Base-by-base conservation (phyloP, 2,113 vertebrate genomes). In the Gavialis gangeticus region DNA sequence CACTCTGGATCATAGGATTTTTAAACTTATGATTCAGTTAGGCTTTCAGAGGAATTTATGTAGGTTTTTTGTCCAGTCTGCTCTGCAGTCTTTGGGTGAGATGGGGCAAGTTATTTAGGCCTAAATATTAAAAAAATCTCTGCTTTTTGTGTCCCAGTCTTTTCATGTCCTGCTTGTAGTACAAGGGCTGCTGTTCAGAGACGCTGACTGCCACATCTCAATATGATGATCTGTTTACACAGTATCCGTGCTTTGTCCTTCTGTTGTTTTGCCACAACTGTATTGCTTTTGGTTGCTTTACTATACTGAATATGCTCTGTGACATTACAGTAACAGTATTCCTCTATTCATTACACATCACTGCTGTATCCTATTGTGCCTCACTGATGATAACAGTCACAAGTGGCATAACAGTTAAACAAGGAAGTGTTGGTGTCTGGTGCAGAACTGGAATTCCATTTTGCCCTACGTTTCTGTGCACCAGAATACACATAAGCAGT, bases 271-370 rank as follows among this genome's bases (percentile, higher is more conserved):
- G 28, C 69, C 16, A n/a, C 13, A 76, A 22, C 37, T 90, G 27
- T 16, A 69, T n/a, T 60, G 62, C 54, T 84, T 67, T 62, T 0
- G 1, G 9, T 71, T 60, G 3, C 60, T 90, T 79, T 84, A 14
- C 84, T 83, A 22, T 15, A 46, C 66, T 9, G 54, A 75, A 14
- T 67, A 18, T 3, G 10, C n/a, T 85, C 64, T 69, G 17, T 46
- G 11, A 28, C 12, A 1, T 75, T 82, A 60, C 91, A 93, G 80
- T 17, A 17, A 4, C 88, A 46, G 1, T 18, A 6, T 82, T 84
- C 59, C 25, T 62, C 28, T 24, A 66, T 34, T 82, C 5, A 85
- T 94, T 95, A 73, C 46, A 3, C 0, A 0, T 24, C 27, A 16
- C 18, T 78, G 19, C 4, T 63, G 8, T 34, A 14, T 90, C 86